Percentiles rank a stretch among this genome's conserved stretches.
Conservation (phyloP, 2,888 invertebrate species). For the Anthophora plumipes region DNA sequence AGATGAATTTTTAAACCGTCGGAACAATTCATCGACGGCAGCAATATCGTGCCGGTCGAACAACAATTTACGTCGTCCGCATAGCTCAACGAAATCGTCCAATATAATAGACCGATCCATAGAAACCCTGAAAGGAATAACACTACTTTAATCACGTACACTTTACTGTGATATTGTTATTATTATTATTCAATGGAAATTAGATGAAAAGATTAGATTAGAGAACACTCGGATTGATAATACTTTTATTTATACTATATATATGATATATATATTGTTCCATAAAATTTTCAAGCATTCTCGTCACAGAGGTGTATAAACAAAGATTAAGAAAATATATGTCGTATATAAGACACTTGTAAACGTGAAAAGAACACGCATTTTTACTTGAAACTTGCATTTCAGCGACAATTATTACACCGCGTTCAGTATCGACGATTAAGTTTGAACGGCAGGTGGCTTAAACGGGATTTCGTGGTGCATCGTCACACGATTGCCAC, state of each 20-base stretch:
- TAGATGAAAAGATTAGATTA: slow-evolving; percentile 20
- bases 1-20: slow-evolving; percentile 70
- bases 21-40: slow-evolving; percentile 63
- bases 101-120: slow-evolving; percentile 53
- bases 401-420: background rate
- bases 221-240: background rate
- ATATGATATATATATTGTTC: background rate
- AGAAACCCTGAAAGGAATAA: slow-evolving; percentile 38
- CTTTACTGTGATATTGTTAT: background rate
- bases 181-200: background rate
- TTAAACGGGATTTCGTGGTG: background rate
- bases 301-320: background rate
- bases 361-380: no score
- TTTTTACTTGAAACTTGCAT: slow-evolving; percentile 6
- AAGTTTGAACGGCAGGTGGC: background rate
- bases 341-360: no score
- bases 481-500: background rate
- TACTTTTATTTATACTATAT: slow-evolving; percentile 1
- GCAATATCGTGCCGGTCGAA: slow-evolving; percentile 47
- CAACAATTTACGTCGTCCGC: slow-evolving; percentile 66
- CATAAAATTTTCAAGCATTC: background rate
- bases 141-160: background rate
- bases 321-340: background rate
- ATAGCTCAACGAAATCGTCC: slow-evolving; percentile 20
- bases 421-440: background rate